Conservation (phyloP, 2,797 vertebrate genomes). For the Scolopax bukidnonensis region DNA sequence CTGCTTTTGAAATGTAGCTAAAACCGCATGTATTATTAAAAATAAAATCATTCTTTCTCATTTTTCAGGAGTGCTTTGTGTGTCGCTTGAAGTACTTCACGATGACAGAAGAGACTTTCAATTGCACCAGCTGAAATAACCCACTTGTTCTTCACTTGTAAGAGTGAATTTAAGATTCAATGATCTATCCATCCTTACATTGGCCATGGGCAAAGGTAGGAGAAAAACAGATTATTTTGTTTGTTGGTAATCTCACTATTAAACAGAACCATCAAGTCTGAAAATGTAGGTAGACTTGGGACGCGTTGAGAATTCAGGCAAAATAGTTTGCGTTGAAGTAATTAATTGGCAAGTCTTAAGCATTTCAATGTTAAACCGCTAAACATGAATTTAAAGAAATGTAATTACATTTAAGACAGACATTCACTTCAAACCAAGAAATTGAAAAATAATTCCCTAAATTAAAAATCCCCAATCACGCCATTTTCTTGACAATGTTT, state of each 20-base stretch:
- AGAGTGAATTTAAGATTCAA: not conserved
- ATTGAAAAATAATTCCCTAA: not conserved
- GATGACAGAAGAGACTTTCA: not conserved
- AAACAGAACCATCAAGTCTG: not conserved
- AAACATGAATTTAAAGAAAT: not conserved
- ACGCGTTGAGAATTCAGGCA: not conserved
- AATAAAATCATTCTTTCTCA: not conserved
- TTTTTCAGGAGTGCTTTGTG: not conserved
- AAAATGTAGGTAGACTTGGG: not conserved
- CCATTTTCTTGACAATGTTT: not conserved
- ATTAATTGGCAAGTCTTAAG: slow-evolving; percentile 10
- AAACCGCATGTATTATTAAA: not conserved
- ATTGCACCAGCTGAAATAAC: slow-evolving; percentile 15
- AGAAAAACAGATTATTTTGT: not conserved
- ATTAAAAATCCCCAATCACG: not conserved
- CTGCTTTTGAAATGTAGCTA: not conserved
- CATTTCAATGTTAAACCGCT: not conserved
- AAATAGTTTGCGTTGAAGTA: not conserved
- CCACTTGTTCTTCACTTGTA: not conserved
- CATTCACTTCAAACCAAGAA: not conserved
- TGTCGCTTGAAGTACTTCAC: not conserved
- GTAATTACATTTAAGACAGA: slow-evolving; percentile 16
- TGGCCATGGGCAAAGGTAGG: not conserved
- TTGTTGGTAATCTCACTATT: not conserved
- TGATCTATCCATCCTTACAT: not conserved